These are phyloP conservation scores for Gari tellinella DNA, from an alignment of 2,888 invertebrate genomes.

Conservation along the genomic window DNA sequence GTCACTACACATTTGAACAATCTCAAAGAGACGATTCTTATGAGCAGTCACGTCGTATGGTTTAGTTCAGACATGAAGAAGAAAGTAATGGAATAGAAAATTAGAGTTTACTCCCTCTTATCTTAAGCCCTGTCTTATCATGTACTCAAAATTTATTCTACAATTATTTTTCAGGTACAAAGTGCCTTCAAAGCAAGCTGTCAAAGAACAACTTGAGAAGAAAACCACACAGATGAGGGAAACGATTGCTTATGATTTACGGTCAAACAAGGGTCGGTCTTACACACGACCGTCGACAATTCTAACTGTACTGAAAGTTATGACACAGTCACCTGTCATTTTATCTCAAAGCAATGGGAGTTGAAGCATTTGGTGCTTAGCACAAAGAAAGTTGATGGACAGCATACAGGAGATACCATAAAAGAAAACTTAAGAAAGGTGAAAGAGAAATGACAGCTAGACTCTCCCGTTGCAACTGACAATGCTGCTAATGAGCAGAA, in stretches of 20 bases:
- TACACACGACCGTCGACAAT: too few relatives aligned
- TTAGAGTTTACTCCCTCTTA: too few relatives aligned
- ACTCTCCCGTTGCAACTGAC: slow-evolving; percentile 23
- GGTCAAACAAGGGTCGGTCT: not conserved
- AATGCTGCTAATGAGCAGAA: slow-evolving; percentile 51
- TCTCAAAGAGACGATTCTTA: too few relatives aligned
- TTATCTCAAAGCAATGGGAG: slow-evolving; percentile 23
- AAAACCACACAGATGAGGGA: slow-evolving; percentile 12
- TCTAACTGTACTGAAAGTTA: slow-evolving; percentile 16
- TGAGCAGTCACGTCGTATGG: too few relatives aligned
- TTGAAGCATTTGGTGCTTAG: slow-evolving; percentile 17
- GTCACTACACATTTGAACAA: too few relatives aligned
- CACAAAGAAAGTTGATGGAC: slow-evolving; percentile 24
- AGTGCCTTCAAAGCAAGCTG: not conserved
- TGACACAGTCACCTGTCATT: slow-evolving; percentile 28
- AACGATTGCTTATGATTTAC: slow-evolving; percentile 5
- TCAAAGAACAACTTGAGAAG: slow-evolving; percentile 5
- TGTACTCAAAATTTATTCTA: too few relatives aligned
- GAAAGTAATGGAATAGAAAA: too few relatives aligned
- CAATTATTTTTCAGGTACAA: slow-evolving; percentile 20
- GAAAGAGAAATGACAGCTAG: too few relatives aligned
- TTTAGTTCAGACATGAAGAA: too few relatives aligned
- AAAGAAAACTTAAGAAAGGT: too few relatives aligned
- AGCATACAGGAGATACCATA: slow-evolving; percentile 31
- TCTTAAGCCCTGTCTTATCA: too few relatives aligned